Percentiles rank a stretch among this genome's conserved stretches.
phyloP scores from a whole-genome alignment of 2,888 invertebrate species.

The Athripsodes cinereus region DNA sequence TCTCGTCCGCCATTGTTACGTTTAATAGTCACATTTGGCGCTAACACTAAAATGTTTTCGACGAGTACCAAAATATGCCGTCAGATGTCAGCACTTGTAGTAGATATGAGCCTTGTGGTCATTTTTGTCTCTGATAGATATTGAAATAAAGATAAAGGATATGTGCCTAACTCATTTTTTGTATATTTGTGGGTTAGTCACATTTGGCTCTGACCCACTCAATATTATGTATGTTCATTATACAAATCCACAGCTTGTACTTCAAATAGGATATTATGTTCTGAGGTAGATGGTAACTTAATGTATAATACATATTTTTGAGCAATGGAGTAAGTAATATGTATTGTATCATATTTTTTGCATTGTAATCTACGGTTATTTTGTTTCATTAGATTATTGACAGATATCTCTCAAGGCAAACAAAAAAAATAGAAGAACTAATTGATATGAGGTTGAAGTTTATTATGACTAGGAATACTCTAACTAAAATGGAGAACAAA shows the following conservation, averaged over 20 bases:
- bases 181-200: not conserved
- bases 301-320: too few relatives aligned
- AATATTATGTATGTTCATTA: too few relatives aligned
- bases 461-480: constrained; percentile 42
- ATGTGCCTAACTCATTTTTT: not conserved
- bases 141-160: not conserved
- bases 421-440: constrained; percentile 39
- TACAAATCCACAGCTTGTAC: not conserved
- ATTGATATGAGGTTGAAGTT: constrained; percentile 40
- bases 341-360: too few relatives aligned
- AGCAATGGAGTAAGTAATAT: too few relatives aligned
- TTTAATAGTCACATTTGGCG: constrained; percentile 2
- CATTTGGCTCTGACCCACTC: not conserved
- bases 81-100: constrained; percentile 3
- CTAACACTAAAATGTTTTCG: not conserved
- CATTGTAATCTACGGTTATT: not conserved
- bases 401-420: constrained; percentile 40
- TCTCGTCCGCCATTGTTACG: constrained; percentile 2
- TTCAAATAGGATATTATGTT: too few relatives aligned
- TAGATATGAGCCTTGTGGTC: not conserved
- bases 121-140: not conserved
- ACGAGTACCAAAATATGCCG: constrained; percentile 3
- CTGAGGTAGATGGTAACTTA: too few relatives aligned
- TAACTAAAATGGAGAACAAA: constrained; percentile 38
- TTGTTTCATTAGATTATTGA: constrained; percentile 36